Evolutionary conservation across 2,888 invertebrate genomes (phyloP).

Genomic region (Macrosoma leucophasiata): DNA sequence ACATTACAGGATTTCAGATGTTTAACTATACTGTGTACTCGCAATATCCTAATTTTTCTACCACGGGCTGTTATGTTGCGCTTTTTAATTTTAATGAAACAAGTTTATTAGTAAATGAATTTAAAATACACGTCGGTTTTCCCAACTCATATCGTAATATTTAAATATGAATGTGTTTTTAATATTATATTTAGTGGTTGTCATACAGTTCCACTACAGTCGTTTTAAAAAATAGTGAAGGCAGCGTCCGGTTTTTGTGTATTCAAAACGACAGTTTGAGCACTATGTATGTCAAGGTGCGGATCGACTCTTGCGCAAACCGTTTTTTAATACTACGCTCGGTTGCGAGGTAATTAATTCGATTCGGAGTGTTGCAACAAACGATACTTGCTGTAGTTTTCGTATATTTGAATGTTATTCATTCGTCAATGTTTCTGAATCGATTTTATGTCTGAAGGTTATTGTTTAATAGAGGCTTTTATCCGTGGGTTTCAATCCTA

Average conservation of each 20-base stretch:
- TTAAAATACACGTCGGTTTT: too few species aligned
- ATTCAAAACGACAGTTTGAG: constrained; percentile 73
- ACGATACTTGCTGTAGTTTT: constrained; percentile 58
- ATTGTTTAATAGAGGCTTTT: too few species aligned
- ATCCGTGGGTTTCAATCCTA: too few species aligned
- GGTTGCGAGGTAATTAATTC: constrained; percentile 74
- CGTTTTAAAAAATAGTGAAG: constrained; percentile 49
- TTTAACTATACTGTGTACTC: too few species aligned
- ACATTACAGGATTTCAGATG: too few species aligned
- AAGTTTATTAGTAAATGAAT: too few species aligned
- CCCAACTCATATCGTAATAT: constrained; percentile 2
- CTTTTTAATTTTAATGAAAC: too few species aligned
- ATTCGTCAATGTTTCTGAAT: constrained; percentile 21
- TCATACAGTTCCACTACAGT: constrained; percentile 25
- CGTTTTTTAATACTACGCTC: constrained; percentile 70
- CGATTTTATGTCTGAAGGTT: constrained; percentile 16
- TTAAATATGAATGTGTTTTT: constrained; percentile 4
- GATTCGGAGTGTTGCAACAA: constrained; percentile 69
- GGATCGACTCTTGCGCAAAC: constrained; percentile 72
- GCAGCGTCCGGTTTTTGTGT: constrained; percentile 74
- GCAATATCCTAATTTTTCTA: too few species aligned
- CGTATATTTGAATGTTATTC: constrained; percentile 42
- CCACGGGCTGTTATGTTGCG: too few species aligned
- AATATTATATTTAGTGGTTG: constrained; percentile 7
- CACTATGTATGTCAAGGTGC: constrained; percentile 72